phyloP scores from a whole-genome alignment of 2,888 invertebrate genomes.

The Dasypogon diadema region DNA sequence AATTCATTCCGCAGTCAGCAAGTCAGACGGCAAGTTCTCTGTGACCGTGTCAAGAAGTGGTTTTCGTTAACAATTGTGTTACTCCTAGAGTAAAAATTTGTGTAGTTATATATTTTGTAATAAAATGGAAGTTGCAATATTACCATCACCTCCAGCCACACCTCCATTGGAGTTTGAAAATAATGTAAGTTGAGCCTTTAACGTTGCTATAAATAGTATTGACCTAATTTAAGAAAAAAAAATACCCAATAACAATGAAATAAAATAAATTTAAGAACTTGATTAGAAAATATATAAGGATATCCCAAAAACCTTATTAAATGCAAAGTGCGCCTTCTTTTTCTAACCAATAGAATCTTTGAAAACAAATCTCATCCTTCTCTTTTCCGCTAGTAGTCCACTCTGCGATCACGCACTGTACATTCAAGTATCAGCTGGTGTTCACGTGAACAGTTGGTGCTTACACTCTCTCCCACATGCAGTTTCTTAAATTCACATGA shows the following conservation, averaged over 20 bases:
- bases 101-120: constrained; percentile 41
- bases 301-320: background rate
- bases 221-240: background rate
- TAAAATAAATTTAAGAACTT: background rate
- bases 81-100: constrained; percentile 41
- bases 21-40: constrained; percentile 4
- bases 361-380: constrained; percentile 66
- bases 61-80: background rate
- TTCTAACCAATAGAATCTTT: constrained; percentile 63
- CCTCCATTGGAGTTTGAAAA: constrained; percentile 74
- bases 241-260: background rate
- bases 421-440: constrained; percentile 77
- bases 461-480: background rate
- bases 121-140: constrained; percentile 65
- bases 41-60: background rate
- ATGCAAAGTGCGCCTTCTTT: constrained; percentile 58
- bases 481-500: background rate
- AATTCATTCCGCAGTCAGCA: constrained; percentile 36
- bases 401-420: constrained; percentile 67
- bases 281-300: background rate
- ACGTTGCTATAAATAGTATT: background rate
- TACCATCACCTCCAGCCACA: constrained; percentile 79
- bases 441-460: constrained; percentile 83
- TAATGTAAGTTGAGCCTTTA: constrained; percentile 64
- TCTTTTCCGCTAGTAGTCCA: constrained; percentile 61